These are phyloP conservation scores for Troglohyphantes excavatus DNA, from an alignment of 2,888 invertebrate genomes.

Conservation along the genomic window DNA sequence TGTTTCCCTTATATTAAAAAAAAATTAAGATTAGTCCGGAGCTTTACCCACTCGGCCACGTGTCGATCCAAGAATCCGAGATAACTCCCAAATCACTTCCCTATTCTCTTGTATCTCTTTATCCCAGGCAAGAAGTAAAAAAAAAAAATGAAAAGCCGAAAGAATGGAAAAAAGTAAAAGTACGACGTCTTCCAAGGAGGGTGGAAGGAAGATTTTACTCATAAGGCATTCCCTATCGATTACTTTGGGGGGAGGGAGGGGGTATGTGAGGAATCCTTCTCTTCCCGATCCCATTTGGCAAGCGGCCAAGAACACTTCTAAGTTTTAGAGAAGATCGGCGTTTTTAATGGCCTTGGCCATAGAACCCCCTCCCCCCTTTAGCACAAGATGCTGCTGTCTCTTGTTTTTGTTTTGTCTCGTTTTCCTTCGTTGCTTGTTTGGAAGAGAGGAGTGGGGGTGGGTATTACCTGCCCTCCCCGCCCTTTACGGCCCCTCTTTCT, in stretches of 20 bases:
- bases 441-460: not conserved
- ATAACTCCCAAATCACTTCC: not conserved
- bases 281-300: constrained; percentile 53
- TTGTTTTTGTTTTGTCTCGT: not conserved
- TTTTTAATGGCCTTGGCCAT: constrained; percentile 54
- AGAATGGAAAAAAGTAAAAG: not conserved
- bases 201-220: constrained; percentile 23
- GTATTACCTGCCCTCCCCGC: not conserved
- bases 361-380: constrained; percentile 10
- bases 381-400: not conserved
- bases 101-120: not conserved
- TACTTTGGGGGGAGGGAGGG: constrained; percentile 18
- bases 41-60: too few relatives aligned
- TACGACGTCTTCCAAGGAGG: not conserved
- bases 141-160: not conserved
- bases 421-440: not conserved
- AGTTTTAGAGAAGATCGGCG: constrained; percentile 40
- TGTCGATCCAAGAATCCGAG: too few relatives aligned
- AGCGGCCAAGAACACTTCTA: constrained; percentile 59
- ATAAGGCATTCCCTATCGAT: constrained; percentile 69
- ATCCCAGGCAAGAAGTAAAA: not conserved
- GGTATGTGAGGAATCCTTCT: constrained; percentile 30
- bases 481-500: not conserved
- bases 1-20: too few relatives aligned
- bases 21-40: too few relatives aligned